Evolutionary conservation across 2,113 vertebrate species (phyloP), one percentile per base, ranked within the genome.

Genomic region (Etia nguti): DNA sequence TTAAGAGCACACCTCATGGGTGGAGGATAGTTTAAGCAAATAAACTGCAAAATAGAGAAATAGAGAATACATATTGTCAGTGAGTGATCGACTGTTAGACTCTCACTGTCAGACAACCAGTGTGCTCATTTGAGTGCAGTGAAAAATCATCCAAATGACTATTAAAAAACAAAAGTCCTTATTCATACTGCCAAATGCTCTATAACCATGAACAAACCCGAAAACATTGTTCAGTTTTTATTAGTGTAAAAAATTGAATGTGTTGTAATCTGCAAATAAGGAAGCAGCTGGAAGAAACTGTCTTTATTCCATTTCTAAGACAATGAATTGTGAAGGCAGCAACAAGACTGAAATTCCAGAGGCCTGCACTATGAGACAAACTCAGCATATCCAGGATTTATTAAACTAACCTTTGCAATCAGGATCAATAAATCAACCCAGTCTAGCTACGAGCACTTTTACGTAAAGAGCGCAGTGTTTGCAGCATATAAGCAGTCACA

Each of bases 1-100:
- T 46, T 46, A 6, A 0, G 16, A 73, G 46, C 22, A 43, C 38
- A 26, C 13, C 65, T 73, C 38, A 24, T 24, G 12, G 38, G 0
- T 62, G 13, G 38, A 46, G 29, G 29, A 6, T 15, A 6, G 12
- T 10, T 46, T 18, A 46, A 4, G 5, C 68, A 73, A 43, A 18
- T 73, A 46, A 26, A 46, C 38, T 26, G 41, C 22, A 16, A 73
- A 73, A 26, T 2, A 73, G n/a, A 26, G 22, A 46, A 73, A 73
- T 4, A 46, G 65, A 73, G 26, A 73, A 73, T 1, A 6, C 38
- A 70, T 26, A 70, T 10, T 70, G n/a, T 50, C 48, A 50, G 48
- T 20, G 16, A 50, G 16, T 50, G 16, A 50, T 36, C 36, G 3
- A 16, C 15, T 16, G 46, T 48, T 48, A 48, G 46, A 50, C 48